Evolutionary conservation across 2,797 vertebrate genomes (phyloP).

Genomic region (Acanthornis magna): DNA sequence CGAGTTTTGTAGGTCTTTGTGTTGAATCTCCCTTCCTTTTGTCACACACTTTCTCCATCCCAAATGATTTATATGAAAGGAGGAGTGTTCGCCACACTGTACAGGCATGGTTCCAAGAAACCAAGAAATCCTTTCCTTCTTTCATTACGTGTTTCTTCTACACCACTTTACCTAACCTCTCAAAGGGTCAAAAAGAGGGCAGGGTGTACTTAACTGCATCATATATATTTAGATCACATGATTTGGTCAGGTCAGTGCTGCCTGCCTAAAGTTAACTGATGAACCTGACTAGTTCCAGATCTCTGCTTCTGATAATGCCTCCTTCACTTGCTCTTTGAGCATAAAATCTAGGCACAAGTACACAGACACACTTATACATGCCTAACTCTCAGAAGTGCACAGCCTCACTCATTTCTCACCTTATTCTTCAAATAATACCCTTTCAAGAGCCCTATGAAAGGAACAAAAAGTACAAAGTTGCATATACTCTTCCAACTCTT

Average conservation of each 20-base stretch:
- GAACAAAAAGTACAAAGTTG: background rate
- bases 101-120: background rate
- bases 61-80: background rate
- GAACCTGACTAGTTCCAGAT: background rate
- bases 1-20: background rate
- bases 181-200: background rate
- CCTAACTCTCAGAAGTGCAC: background rate
- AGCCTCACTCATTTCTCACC: background rate
- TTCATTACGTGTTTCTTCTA: background rate
- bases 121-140: background rate
- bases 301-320: background rate
- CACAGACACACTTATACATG: background rate
- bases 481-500: background rate
- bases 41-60: background rate
- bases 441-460: background rate
- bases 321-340: background rate
- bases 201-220: background rate
- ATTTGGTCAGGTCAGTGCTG: background rate
- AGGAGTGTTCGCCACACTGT: background rate
- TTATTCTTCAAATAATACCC: background rate
- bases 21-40: background rate
- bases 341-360: background rate
- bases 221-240: background rate
- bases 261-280: background rate
- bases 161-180: background rate